These are phyloP conservation scores for Actinopyga echinites DNA, from an alignment of 53 echinoderm and acorn worm species.

Conservation along the genomic window DNA sequence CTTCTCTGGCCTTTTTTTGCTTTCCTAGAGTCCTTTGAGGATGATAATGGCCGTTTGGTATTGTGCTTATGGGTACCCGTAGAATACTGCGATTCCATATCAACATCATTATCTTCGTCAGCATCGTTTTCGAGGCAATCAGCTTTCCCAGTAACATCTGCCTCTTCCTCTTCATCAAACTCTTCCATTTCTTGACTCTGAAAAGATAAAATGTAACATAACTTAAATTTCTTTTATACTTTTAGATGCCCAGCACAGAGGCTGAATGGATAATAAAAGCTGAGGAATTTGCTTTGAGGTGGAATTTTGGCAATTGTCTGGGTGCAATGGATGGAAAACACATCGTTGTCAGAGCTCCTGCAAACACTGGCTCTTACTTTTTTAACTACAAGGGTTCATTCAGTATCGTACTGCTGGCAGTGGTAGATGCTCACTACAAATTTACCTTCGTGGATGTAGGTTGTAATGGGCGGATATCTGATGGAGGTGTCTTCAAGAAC, in stretches of 20 bases:
- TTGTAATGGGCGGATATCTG: slow-evolving; percentile 11
- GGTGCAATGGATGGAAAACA: slow-evolving; percentile 55
- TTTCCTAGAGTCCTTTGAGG: not conserved
- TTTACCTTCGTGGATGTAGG: slow-evolving; percentile 46
- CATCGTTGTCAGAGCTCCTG: slow-evolving; percentile 17
- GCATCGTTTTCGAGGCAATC: too few species aligned
- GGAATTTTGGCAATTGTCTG: slow-evolving; percentile 53
- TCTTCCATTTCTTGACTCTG: too few species aligned
- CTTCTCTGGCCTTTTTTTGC: not conserved
- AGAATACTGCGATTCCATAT: too few species aligned
- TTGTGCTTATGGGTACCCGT: not conserved
- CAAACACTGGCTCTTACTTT: slow-evolving; percentile 27
- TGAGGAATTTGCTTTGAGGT: not conserved
- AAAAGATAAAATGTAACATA: too few species aligned
- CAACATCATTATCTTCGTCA: too few species aligned
- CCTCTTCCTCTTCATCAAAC: too few species aligned
- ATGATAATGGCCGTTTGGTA: not conserved
- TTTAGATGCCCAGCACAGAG: not conserved
- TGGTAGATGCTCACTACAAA: slow-evolving; percentile 46
- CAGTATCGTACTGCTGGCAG: slow-evolving; percentile 24
- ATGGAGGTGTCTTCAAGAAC: slow-evolving; percentile 33
- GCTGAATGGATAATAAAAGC: not conserved
- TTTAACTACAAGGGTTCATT: slow-evolving; percentile 45
- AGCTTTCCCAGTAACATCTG: too few species aligned
- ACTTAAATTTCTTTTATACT: not conserved